Evolutionary conservation across 2,888 invertebrate species (phyloP).

Genomic region (Eucriotettix oculatus): DNA sequence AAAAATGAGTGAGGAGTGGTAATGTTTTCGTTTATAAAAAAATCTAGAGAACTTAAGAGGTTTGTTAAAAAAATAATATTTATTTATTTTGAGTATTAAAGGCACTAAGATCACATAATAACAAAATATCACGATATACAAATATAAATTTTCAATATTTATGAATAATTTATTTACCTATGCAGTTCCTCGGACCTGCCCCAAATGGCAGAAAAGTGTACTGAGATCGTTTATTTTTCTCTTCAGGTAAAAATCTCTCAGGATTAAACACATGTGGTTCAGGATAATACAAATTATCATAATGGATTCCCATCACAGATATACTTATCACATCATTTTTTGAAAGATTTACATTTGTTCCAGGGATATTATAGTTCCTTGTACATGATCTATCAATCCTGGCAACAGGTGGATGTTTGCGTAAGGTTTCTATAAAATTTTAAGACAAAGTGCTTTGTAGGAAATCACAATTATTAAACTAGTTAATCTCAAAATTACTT

Average conservation of each 20-base stretch:
- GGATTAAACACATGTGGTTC: slow-evolving; percentile 20
- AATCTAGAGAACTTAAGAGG: no score
- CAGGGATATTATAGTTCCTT: slow-evolving; percentile 34
- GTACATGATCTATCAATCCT: slow-evolving; percentile 35
- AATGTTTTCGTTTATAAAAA: no score
- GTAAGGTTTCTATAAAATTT: slow-evolving; percentile 33
- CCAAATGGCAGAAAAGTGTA: slow-evolving; percentile 17
- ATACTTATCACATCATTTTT: slow-evolving; percentile 28
- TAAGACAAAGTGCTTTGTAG: not conserved
- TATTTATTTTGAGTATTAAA: no score
- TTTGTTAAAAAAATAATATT: no score
- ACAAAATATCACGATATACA: no score
- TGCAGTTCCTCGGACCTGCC: slow-evolving; percentile 33
- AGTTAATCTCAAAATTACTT: no score
- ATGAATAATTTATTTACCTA: slow-evolving; percentile 22
- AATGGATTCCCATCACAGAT: slow-evolving; percentile 20
- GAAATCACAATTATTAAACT: no score
- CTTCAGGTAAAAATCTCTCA: slow-evolving; percentile 17
- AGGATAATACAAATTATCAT: slow-evolving; percentile 17
- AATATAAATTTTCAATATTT: no score
- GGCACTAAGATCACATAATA: no score
- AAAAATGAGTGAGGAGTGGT: no score
- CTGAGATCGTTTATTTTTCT: slow-evolving; percentile 13
- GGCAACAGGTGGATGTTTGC: slow-evolving; percentile 37
- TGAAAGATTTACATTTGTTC: slow-evolving; percentile 27